phyloP scores from a whole-genome alignment of 1,140 invertebrate genomes.

The Macrostomum lignano region DNA sequence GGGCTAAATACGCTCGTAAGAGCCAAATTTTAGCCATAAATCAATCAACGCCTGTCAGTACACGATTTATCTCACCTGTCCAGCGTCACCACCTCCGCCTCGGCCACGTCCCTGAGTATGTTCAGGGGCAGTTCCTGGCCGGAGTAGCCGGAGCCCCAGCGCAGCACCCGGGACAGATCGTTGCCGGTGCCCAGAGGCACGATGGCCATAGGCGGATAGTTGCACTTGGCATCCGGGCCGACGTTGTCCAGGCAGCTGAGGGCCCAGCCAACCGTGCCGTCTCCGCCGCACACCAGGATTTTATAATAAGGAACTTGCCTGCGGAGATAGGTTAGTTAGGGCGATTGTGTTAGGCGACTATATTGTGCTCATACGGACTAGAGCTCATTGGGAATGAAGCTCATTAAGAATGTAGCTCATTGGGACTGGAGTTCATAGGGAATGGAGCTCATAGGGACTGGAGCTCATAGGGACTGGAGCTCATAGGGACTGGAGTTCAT shows the following conservation, averaged over 20 bases:
- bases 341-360: too few species aligned
- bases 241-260: constrained; percentile 73
- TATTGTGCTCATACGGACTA: too few species aligned
- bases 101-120: constrained; percentile 77
- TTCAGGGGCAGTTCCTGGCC: constrained; percentile 83
- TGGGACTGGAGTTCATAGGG: too few species aligned
- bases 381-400: too few species aligned
- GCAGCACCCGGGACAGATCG: constrained; percentile 30
- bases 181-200: constrained; percentile 66
- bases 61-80: constrained; percentile 71
- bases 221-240: constrained; percentile 62
- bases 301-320: constrained; percentile 89
- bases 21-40: too few species aligned
- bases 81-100: constrained; percentile 84
- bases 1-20: too few species aligned
- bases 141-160: constrained; percentile 54
- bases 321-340: too few species aligned
- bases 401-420: too few species aligned
- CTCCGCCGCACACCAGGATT: constrained; percentile 90
- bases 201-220: constrained; percentile 85
- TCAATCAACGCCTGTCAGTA: too few species aligned
- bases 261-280: constrained; percentile 98
- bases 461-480: too few species aligned
- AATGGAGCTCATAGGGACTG: too few species aligned
- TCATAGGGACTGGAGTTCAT: too few species aligned